Conservation (phyloP, 2,113 vertebrate genomes). For the Catharus bicknelli region DNA sequence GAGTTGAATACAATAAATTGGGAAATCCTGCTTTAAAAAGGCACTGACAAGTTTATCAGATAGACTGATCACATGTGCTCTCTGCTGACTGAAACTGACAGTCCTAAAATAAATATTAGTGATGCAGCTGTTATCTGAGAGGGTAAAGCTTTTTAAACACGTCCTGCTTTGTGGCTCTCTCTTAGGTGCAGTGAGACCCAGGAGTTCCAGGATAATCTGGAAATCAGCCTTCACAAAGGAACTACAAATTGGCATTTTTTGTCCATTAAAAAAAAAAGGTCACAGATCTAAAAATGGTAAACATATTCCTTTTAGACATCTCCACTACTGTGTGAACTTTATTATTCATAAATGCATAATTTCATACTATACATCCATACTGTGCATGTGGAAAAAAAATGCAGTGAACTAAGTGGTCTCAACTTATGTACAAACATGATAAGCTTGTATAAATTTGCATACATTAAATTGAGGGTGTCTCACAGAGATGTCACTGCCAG, state of each 20-base stretch:
- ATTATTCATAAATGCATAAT: neutral
- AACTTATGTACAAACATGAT: constrained; percentile 22
- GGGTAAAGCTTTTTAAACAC: constrained; percentile 65
- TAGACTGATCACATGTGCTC: constrained; percentile 74
- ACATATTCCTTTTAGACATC: neutral
- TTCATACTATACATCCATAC: neutral
- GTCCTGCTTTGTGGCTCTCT: constrained; percentile 25
- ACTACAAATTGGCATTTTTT: neutral
- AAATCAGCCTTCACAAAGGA: neutral
- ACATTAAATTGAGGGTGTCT: constrained; percentile 29
- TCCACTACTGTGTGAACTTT: neutral
- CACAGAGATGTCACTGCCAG: constrained; percentile 1
- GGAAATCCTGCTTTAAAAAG: constrained; percentile 72
- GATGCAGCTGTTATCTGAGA: constrained; percentile 57
- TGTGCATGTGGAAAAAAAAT: neutral
- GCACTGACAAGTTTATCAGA: constrained; percentile 84
- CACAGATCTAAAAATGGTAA: neutral
- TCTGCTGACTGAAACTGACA: constrained; percentile 76
- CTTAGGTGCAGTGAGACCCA: neutral
- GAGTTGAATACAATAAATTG: constrained; percentile 65
- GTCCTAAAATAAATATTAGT: constrained; percentile 71
- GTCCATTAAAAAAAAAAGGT: neutral
- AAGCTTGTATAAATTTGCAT: constrained; percentile 34
- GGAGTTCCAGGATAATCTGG: neutral
- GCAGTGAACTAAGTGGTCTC: neutral